These are phyloP conservation scores for Macrotrachela quadricornifera DNA, from an alignment of 1,140 invertebrate species.

Conservation along the genomic window DNA sequence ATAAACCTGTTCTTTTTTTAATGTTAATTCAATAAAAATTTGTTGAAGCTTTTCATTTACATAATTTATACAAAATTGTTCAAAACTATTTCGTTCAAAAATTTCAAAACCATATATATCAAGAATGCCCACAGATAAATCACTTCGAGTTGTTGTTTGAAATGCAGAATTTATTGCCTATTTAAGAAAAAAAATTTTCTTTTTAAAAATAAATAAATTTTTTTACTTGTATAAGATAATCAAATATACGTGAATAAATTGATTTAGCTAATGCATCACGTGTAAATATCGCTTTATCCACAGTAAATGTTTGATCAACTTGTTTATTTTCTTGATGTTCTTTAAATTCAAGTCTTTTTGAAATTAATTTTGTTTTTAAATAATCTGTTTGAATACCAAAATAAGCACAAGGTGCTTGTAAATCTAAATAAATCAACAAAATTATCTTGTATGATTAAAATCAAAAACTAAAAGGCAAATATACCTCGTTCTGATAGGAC, in stretches of 20 bases:
- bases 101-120: constrained; percentile 49
- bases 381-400: no score
- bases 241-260: constrained; percentile 45
- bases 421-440: no score
- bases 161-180: constrained; percentile 43
- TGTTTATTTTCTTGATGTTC: no score
- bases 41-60: constrained; percentile 63
- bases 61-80: constrained; percentile 81
- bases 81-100: constrained; percentile 47
- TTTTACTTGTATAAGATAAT: constrained; percentile 44
- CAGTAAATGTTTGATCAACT: constrained; percentile 37
- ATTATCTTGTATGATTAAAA: no score
- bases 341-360: no score
- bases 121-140: constrained; percentile 36
- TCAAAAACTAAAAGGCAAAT: no score
- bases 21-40: constrained; percentile 51
- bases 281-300: constrained; percentile 44
- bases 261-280: constrained; percentile 47
- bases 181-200: constrained; percentile 14
- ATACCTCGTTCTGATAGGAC: no score
- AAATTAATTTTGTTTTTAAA: no score
- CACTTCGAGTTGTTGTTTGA: constrained; percentile 24
- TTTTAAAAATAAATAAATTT: not conserved
- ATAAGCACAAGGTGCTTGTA: no score
- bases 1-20: constrained; percentile 46